A percentile compares a stretch with the other conserved stretches of the same genome.
Conservation (phyloP, 2,113 vertebrate species). For the Alligator mississippiensis region DNA sequence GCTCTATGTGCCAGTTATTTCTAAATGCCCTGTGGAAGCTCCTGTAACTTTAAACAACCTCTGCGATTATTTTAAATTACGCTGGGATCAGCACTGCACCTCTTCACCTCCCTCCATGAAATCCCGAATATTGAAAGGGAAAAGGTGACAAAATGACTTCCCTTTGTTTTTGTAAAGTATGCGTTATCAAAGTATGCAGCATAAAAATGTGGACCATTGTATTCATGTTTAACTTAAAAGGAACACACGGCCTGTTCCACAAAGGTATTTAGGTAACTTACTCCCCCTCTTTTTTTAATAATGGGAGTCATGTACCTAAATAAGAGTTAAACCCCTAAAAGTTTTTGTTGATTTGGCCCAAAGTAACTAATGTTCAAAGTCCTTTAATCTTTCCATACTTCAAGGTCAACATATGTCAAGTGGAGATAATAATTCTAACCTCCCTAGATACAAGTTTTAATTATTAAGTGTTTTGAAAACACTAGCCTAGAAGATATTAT, state of each 20-base stretch:
- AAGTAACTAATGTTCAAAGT: background rate
- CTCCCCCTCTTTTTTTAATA: background rate
- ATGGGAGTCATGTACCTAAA: slow-evolving; percentile 16
- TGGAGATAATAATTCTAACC: background rate
- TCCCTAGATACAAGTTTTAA: background rate
- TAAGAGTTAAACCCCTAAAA: background rate
- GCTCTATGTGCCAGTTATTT: slow-evolving; percentile 45
- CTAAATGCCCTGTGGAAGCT: slow-evolving; percentile 49
- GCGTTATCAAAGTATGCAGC: background rate
- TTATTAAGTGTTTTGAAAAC: slow-evolving; percentile 1
- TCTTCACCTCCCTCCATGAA: background rate
- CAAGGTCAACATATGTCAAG: background rate
- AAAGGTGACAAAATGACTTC: background rate
- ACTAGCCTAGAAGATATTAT: background rate
- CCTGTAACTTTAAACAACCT: slow-evolving; percentile 37
- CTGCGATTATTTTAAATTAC: slow-evolving; percentile 36
- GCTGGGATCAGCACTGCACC: background rate
- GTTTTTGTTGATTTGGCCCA: no score
- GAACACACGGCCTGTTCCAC: background rate
- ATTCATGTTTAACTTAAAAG: background rate
- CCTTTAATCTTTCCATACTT: background rate
- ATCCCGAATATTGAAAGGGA: background rate
- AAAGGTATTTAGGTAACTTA: background rate
- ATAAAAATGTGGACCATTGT: background rate
- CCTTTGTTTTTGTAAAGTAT: background rate